Evolutionary conservation across 2,888 invertebrate species (phyloP), one percentile per base, ranked within the genome.

Genomic region (Dyspetes luteomarginatus): DNA sequence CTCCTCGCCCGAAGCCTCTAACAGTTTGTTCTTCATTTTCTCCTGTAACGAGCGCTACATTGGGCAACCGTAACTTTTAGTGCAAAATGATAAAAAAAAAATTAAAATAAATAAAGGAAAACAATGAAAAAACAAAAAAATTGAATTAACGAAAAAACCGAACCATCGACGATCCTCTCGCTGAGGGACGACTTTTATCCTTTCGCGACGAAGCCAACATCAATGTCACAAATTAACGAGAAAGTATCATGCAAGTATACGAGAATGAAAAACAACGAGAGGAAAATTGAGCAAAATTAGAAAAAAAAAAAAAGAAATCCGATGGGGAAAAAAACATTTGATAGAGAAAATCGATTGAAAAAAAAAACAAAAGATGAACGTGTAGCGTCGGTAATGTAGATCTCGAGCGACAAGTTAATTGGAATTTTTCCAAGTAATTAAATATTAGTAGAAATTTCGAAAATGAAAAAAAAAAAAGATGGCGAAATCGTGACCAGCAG

Each of bases 1-100:
- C 83, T 92, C 92, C 82, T 92, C 92, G n/a, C 91, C 91, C 17
- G 91, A 91, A 4, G 87, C 91, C 83, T 92, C 92, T 78, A 92
- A 52, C 48, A 92, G 77, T 78, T 91, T 92, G 84, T 90, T 91
- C 85, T 91, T 92, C 91, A 92, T 92, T 85, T 92, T 92, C 81
- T 92, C 92, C 91, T 92, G 91, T 73, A 91, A 90, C 83, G 90
- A 91, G 67, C 90, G 90, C 90, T 91, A 85, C 85, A 85, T 88
- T 88, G 85, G 60, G 75, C 55, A 30, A 87, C 87, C 82, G 85
- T 83, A 77, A 83, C 52, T 58, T 89, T 86, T 85, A 87, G 85
- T 86, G 82, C n/a, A 50, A 88, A 90, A 90, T 88, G 84, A 90
- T 86, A 90, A 87, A 73, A 62, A 78, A 87, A 90, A 90, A 87